Base-by-base conservation (phyloP, 1,140 invertebrate genomes). In the Lamellibrachia luymesi region DNA sequence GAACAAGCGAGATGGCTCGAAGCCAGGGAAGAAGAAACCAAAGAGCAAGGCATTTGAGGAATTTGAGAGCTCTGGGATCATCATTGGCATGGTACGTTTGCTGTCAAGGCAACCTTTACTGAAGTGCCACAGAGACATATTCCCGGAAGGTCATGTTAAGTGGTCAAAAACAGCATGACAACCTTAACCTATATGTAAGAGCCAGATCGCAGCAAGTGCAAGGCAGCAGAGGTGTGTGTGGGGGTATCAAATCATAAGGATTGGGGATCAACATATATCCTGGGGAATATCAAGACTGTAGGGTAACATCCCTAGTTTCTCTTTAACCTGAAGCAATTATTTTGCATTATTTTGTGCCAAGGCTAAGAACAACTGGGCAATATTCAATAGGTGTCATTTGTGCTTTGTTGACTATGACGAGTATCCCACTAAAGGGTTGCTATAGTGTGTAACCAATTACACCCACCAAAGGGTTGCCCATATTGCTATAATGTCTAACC, bases 1-100 rank as follows among this genome's bases (percentile, higher is more conserved):
- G 64, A 49, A 91, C 27, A 52, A 92, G 92, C 27, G 64, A 25
- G 89, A 93, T n/a, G 92, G n/a, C 27, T 25, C n/a, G 52, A 93
- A 93, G 52, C 90, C 92, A 51, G 51, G 51, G 13, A 94, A 93
- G 92, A 95, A 94, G 92, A 52, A 93, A 80, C 94, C 94, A 89
- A 89, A 94, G 13, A 94, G 94, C 92, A 92, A 94, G 92, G 93
- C 94, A 38, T 94, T 94, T 91, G 93, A 94, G 93, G 94, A 93
- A 50, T 94, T 94, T 92, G 94, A 94, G 90, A 94, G 80, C 51
- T 92, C 92, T n/a, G 94, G 94, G 8, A 93, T 94, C 89, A 92
- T 94, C 51, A 94, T 94, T 64, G 94, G 94, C n/a, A 94, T 94
- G 93, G 94, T 94, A 94, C 90, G 92, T 91, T 90, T 52, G 93